These are phyloP conservation scores for Sicus ferrugineus DNA, from an alignment of 2,888 invertebrate genomes.

Conservation along the genomic window DNA sequence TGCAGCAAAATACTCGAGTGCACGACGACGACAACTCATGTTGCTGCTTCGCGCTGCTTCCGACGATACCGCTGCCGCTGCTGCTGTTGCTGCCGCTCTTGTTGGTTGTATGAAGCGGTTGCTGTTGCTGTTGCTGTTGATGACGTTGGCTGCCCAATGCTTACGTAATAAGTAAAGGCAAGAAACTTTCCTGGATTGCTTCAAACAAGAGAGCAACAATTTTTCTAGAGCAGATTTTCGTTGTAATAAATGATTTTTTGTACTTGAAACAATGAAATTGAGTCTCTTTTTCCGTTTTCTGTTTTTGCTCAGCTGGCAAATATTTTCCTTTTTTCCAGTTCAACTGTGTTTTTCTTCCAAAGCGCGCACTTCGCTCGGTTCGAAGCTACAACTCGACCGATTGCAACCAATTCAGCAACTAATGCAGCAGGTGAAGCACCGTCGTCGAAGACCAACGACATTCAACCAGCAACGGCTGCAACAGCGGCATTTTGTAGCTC, in stretches of 20 bases:
- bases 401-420: conserved; percentile 27
- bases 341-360: background rate
- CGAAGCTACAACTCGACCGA: conserved; percentile 32
- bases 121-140: too few relatives aligned
- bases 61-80: background rate
- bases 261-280: too few relatives aligned
- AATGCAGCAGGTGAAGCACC: background rate
- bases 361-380: conserved; percentile 36
- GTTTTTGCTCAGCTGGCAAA: too few relatives aligned
- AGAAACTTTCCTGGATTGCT: background rate
- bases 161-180: conserved; percentile 23
- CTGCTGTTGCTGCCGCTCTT: background rate
- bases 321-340: background rate
- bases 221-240: too few relatives aligned
- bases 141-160: background rate
- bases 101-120: background rate
- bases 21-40: conserved; percentile 48
- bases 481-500: conserved; percentile 4
- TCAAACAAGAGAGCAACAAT: background rate
- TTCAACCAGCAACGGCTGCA: conserved; percentile 2
- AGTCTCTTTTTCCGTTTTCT: too few relatives aligned
- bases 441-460: conserved; percentile 12
- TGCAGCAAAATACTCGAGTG: conserved; percentile 43
- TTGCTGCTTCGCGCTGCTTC: conserved; percentile 30
- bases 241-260: too few relatives aligned